phyloP scores from a whole-genome alignment of 2,113 vertebrate species.

The Microtus montanus region DNA sequence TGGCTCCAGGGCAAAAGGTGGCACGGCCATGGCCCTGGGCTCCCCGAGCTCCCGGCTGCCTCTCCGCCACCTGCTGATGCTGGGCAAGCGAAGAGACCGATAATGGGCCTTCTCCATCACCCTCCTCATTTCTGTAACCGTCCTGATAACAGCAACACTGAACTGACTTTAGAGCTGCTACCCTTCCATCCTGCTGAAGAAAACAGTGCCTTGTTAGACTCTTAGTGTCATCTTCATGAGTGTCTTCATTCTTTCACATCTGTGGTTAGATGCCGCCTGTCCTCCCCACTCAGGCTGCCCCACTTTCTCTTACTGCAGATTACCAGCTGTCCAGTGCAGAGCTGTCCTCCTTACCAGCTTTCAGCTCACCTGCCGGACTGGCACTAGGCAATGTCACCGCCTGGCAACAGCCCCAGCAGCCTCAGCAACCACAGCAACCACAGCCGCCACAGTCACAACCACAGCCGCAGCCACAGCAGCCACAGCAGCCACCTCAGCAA shows the following conservation, averaged over 20 bases:
- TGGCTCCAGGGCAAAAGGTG: neutral
- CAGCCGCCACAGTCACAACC: constrained; percentile 85
- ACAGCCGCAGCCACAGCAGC: constrained; percentile 83
- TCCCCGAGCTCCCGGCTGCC: neutral
- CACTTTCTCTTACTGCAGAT: constrained; percentile 84
- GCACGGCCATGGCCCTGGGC: neutral
- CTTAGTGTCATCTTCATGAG: neutral
- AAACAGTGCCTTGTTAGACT: neutral
- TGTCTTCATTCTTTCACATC: neutral
- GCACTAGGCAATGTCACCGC: constrained; percentile 93
- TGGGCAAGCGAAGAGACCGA: too few species aligned
- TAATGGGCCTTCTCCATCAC: neutral
- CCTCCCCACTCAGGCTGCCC: neutral
- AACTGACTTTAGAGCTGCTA: neutral
- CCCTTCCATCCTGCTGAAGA: neutral
- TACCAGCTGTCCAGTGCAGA: constrained; percentile 97
- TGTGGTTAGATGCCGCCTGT: neutral
- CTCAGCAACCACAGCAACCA: constrained; percentile 82
- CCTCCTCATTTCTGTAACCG: neutral
- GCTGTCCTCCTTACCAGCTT: constrained; percentile 93
- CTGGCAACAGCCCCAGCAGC: constrained; percentile 94
- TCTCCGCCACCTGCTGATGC: neutral
- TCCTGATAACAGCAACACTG: neutral
- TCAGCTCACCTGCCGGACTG: constrained; percentile 92
- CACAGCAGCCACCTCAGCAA: constrained; percentile 82